These are phyloP conservation scores for Crypturellus undulatus DNA, from an alignment of 2,113 vertebrate species.

Conservation along the genomic window DNA sequence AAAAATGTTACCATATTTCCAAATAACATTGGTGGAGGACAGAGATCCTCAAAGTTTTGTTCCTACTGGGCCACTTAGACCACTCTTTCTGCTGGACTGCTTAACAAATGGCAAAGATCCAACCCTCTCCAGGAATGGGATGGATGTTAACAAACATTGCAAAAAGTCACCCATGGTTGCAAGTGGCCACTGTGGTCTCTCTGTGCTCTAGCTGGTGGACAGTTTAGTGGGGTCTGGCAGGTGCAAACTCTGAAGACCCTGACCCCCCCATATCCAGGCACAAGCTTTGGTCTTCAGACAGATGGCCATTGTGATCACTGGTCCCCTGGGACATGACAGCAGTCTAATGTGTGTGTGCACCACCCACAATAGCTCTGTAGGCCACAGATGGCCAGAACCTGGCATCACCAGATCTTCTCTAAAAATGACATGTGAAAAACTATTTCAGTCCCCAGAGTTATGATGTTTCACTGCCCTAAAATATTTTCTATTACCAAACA, in stretches of 20 bases:
- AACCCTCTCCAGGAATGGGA: neutral
- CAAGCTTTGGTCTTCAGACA: neutral
- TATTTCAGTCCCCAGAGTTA: neutral
- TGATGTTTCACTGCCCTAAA: neutral
- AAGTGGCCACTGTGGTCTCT: neutral
- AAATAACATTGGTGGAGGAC: neutral
- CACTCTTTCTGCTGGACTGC: neutral
- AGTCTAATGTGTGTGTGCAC: neutral
- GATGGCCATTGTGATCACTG: accelerated
- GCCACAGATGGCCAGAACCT: neutral
- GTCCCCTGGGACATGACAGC: neutral
- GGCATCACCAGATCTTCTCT: neutral
- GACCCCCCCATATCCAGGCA: too few relatives aligned
- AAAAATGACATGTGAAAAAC: neutral
- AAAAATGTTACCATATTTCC: neutral
- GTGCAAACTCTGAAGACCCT: neutral
- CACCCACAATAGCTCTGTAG: accelerated
- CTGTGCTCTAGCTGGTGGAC: neutral
- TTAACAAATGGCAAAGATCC: neutral
- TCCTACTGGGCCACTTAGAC: neutral
- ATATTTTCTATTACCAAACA: neutral
- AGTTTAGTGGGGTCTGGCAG: neutral
- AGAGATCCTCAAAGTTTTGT: neutral
- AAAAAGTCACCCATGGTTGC: neutral
- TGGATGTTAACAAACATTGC: neutral